Conservation (phyloP, 2,888 invertebrate genomes). For the Silvanus unidentatus region DNA sequence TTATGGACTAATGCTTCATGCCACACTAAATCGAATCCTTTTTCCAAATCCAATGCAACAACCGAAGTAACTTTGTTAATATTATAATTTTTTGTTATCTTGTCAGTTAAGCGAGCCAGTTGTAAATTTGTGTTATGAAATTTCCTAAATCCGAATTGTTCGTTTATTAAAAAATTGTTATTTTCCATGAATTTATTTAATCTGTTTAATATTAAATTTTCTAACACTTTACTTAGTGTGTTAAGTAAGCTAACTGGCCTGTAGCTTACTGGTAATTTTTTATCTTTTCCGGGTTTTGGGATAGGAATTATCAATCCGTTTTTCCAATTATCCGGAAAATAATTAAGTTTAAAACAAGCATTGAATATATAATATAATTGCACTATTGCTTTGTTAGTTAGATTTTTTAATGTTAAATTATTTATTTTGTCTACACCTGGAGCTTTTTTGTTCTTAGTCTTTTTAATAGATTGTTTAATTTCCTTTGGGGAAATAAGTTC, state of each 20-base stretch:
- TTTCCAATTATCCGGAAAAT: slow-evolving; percentile 3
- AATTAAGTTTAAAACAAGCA: slow-evolving; percentile 3
- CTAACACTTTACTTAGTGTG: slow-evolving; percentile 3
- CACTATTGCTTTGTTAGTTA: slow-evolving; percentile 4
- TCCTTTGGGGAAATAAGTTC: background rate
- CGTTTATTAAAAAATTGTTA: background rate
- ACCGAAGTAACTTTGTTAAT: no score
- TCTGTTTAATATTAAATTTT: slow-evolving; percentile 4
- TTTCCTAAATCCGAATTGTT: background rate
- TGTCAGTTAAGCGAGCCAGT: no score
- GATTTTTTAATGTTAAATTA: slow-evolving; percentile 6
- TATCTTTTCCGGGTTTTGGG: slow-evolving; percentile 4
- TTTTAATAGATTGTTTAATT: no score
- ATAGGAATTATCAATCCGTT: slow-evolving; percentile 3
- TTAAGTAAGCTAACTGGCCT: slow-evolving; percentile 7
- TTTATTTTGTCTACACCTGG: slow-evolving; percentile 6
- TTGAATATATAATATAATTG: slow-evolving; percentile 6
- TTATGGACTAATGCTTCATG: no score
- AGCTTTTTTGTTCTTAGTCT: slow-evolving; percentile 1
- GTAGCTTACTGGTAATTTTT: slow-evolving; percentile 1
- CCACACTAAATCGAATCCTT: no score
- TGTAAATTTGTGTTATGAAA: background rate
- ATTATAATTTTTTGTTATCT: no score
- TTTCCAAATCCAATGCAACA: no score
- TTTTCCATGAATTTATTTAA: background rate